Percentiles rank a stretch among this genome's conserved stretches.
Conservation (phyloP, 2,888 invertebrate species). For the Allolobophora icterica region DNA sequence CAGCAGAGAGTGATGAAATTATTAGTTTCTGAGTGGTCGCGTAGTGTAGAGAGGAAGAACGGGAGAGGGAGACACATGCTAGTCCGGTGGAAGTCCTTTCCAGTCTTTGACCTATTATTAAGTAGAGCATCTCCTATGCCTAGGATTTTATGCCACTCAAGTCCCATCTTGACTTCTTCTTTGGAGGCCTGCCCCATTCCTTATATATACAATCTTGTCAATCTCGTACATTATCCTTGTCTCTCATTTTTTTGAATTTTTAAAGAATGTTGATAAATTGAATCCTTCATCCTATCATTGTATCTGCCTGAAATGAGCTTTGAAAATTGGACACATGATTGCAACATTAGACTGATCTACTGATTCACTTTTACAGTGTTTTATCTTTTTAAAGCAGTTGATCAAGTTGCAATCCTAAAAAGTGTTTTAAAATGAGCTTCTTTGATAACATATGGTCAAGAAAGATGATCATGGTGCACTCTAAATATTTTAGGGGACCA, state of each 20-base stretch:
- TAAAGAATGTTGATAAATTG: background rate
- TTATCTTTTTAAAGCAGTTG: background rate
- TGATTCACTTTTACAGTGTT: background rate
- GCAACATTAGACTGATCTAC: background rate
- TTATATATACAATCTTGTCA: background rate
- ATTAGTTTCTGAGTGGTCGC: background rate
- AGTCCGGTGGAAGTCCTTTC: background rate
- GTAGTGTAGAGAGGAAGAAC: background rate
- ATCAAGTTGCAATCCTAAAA: background rate
- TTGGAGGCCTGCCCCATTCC: background rate
- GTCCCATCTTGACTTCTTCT: slow-evolving; percentile 3
- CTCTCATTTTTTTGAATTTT: background rate
- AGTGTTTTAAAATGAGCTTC: background rate
- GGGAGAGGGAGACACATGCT: no score
- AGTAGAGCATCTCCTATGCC: background rate
- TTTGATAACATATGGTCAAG: background rate
- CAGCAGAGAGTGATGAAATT: slow-evolving; percentile 11
- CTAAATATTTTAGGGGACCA: background rate
- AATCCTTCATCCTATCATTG: background rate
- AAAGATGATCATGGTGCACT: background rate
- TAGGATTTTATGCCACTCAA: slow-evolving; percentile 6
- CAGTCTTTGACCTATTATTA: slow-evolving; percentile 17
- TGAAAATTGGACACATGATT: background rate
- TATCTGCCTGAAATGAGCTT: background rate
- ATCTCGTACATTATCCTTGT: background rate